Conservation (phyloP, 2,797 vertebrate species). For the Clarias laeviceps region DNA sequence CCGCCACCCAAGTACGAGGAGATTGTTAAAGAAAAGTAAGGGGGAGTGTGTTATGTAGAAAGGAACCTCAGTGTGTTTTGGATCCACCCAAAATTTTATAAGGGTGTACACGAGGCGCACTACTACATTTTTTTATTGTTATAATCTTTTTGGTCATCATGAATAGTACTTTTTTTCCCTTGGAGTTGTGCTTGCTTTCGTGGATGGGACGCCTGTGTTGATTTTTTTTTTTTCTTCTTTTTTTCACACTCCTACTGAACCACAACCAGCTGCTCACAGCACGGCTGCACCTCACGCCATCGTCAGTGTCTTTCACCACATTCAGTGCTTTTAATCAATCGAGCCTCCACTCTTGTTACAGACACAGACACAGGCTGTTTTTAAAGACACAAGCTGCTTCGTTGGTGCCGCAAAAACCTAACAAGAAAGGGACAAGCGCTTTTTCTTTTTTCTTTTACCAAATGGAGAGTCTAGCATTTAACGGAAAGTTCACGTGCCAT, state of each 20-base stretch:
- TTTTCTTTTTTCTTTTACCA: not conserved
- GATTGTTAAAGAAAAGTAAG: slow-evolving; percentile 77
- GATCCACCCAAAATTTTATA: slow-evolving; percentile 13
- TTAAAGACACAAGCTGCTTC: not conserved
- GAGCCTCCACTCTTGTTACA: not conserved
- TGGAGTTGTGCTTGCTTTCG: slow-evolving; percentile 23
- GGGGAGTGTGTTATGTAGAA: not conserved
- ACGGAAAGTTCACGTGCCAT: slow-evolving; percentile 14
- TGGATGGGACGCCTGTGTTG: slow-evolving; percentile 6
- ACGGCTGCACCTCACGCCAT: slow-evolving; percentile 11
- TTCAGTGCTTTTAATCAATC: slow-evolving; percentile 10
- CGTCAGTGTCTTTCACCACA: slow-evolving; percentile 12
- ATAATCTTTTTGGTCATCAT: too few species aligned
- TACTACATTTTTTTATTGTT: not conserved
- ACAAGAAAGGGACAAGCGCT: not conserved
- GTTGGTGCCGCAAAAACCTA: not conserved
- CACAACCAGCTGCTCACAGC: slow-evolving; percentile 10
- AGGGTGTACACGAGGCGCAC: not conserved
- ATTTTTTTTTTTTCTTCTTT: slow-evolving; percentile 16
- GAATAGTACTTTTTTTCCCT: too few species aligned
- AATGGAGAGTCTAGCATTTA: slow-evolving; percentile 1
- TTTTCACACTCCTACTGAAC: slow-evolving; percentile 26
- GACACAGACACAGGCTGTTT: not conserved
- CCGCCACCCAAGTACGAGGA: slow-evolving; percentile 88
- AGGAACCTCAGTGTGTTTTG: slow-evolving; percentile 10